Evolutionary conservation across 2,888 invertebrate genomes (phyloP).

Genomic region (Drosophila tanythrix): DNA sequence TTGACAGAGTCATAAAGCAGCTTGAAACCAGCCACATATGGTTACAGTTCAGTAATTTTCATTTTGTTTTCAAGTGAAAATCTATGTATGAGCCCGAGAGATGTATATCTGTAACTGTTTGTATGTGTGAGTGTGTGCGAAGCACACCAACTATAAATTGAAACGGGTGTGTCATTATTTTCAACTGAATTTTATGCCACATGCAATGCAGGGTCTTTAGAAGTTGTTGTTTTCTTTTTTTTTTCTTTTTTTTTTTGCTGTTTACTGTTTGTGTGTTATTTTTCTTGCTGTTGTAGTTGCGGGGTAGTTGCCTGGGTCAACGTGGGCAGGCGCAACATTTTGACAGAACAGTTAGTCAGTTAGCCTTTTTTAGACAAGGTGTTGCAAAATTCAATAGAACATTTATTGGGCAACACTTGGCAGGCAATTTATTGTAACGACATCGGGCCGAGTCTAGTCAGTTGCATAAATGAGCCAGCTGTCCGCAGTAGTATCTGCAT

Average conservation of each 20-base stretch:
- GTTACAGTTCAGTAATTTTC: constrained; percentile 79
- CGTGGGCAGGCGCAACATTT: constrained; percentile 73
- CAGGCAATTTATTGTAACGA: constrained; percentile 68
- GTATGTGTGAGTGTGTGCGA: constrained; percentile 23
- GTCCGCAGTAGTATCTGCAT: constrained; percentile 16
- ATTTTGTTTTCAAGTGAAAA: constrained; percentile 73
- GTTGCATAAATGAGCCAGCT: constrained; percentile 71
- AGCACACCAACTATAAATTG: constrained; percentile 61
- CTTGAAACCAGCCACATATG: constrained; percentile 67
- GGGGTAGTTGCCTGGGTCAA: constrained; percentile 25
- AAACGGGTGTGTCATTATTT: constrained; percentile 81
- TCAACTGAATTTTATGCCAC: constrained; percentile 80
- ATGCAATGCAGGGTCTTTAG: constrained; percentile 67
- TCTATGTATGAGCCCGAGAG: constrained; percentile 54
- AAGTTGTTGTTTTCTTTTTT: not conserved
- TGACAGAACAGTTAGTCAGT: constrained; percentile 80
- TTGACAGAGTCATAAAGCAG: constrained; percentile 58
- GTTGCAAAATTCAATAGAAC: constrained; percentile 76
- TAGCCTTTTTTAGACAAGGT: constrained; percentile 69
- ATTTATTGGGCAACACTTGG: constrained; percentile 75
- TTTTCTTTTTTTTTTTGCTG: constrained; percentile 9
- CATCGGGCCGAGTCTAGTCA: constrained; percentile 35
- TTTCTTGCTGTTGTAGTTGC: constrained; percentile 2
- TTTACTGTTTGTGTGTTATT: constrained; percentile 10
- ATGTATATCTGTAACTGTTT: constrained; percentile 61